Evolutionary conservation across 1,140 invertebrate species (phyloP).

Genomic region (Ctenoplectra terminalis): DNA sequence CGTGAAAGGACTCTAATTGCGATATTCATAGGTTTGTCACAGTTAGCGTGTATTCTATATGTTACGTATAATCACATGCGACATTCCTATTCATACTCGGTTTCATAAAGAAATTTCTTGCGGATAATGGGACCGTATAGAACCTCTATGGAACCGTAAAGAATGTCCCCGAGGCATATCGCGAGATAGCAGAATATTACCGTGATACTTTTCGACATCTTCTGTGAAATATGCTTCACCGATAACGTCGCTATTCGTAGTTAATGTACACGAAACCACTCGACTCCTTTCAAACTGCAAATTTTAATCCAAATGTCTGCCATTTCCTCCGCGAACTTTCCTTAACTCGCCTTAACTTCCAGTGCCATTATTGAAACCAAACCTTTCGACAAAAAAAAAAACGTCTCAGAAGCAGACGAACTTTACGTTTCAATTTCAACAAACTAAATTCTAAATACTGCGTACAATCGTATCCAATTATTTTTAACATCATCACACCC

Average conservation of each 20-base stretch:
- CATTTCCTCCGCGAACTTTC: neutral
- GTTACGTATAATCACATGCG: neutral
- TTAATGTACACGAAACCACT: neutral
- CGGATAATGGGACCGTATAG: neutral
- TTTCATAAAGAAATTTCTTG: constrained; percentile 1
- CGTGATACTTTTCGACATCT: neutral
- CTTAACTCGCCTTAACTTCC: no score
- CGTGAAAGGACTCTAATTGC: no score
- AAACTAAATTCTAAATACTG: no score
- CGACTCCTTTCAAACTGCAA: neutral
- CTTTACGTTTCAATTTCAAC: no score
- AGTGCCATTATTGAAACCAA: neutral
- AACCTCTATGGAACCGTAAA: neutral
- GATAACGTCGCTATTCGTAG: neutral
- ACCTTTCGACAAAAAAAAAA: no score
- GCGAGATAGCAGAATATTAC: constrained; percentile 20
- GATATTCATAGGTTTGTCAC: neutral
- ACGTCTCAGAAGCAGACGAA: no score
- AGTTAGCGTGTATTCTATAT: neutral
- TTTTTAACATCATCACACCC: no score
- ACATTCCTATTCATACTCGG: neutral
- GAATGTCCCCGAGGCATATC: neutral
- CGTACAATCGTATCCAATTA: no score
- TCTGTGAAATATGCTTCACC: neutral
- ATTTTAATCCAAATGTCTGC: neutral